Evolutionary conservation across 1,140 invertebrate genomes (phyloP).

Genomic region (Pseudomyrmex dendroicus): DNA sequence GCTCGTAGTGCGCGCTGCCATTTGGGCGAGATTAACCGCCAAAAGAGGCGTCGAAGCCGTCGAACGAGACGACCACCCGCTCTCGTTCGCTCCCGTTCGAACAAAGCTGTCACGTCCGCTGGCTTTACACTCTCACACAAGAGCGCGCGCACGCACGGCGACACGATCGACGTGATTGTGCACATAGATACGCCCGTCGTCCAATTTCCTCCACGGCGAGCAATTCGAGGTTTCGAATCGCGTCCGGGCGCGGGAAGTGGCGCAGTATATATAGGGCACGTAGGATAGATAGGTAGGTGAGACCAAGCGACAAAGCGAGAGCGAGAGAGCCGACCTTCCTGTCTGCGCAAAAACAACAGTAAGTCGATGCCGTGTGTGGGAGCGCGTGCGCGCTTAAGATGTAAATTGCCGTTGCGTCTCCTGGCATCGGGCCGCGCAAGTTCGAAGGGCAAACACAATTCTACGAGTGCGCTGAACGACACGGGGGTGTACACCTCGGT

Average conservation of each 20-base stretch:
- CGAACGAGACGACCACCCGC: not conserved
- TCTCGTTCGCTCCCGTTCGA: not conserved
- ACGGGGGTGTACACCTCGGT: not conserved
- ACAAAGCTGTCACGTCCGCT: conserved; percentile 1
- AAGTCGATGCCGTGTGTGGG: conserved; percentile 52
- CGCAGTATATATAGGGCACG: not conserved
- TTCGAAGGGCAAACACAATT: conserved; percentile 55
- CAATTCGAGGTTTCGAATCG: conserved; percentile 1
- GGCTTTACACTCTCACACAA: not conserved
- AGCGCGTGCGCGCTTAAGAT: conserved; percentile 24
- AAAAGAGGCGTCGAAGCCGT: not conserved
- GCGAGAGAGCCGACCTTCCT: not conserved
- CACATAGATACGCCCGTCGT: not conserved
- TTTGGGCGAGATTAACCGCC: conserved; percentile 23
- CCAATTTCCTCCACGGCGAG: conserved; percentile 21
- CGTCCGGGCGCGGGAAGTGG: not conserved
- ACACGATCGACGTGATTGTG: not conserved
- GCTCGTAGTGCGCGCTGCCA: not conserved
- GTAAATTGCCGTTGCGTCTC: conserved; percentile 51
- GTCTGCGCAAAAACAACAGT: conserved; percentile 37
- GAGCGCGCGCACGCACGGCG: too few species aligned
- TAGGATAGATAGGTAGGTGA: not conserved
- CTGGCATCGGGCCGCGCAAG: conserved; percentile 34
- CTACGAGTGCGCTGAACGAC: conserved; percentile 19
- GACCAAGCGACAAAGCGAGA: not conserved